A percentile compares a stretch with the other conserved stretches of the same genome.
Conservation (phyloP, 2,113 vertebrate genomes). For the Empidonax alnorum region DNA sequence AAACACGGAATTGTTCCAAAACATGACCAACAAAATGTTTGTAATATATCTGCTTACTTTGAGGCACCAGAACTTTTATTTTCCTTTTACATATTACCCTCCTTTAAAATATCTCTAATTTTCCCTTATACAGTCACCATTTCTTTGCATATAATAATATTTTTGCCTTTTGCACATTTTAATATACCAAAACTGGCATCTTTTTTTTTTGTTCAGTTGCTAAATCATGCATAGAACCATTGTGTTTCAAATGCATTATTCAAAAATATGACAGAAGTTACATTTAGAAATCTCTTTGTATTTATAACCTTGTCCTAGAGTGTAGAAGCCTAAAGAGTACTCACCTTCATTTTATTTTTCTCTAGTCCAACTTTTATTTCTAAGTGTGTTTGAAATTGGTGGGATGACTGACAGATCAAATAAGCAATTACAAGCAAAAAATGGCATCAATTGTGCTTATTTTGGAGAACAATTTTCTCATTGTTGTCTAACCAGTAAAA, state of each 20-base stretch:
- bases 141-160: not conserved
- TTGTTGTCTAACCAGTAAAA: slow-evolving; percentile 32
- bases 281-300: not conserved
- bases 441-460: not conserved
- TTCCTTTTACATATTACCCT: not conserved
- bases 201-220: not conserved
- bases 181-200: not conserved
- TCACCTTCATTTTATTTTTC: not conserved
- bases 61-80: not conserved
- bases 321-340: not conserved
- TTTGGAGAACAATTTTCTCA: slow-evolving; percentile 24
- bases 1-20: not conserved
- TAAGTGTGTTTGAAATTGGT: slow-evolving; percentile 14
- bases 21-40: not conserved
- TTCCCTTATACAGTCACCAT: not conserved
- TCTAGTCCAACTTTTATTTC: not conserved
- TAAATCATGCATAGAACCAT: not conserved
- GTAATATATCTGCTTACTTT: not conserved
- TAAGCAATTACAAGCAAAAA: slow-evolving; percentile 22
- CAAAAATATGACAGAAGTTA: not conserved
- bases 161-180: not conserved
- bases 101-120: not conserved
- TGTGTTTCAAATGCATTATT: not conserved
- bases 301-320: not conserved
- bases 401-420: slow-evolving; percentile 31